Percentiles rank a stretch among this genome's conserved stretches.
Conservation (phyloP, 2,888 invertebrate genomes). For the Anaspis maculata region DNA sequence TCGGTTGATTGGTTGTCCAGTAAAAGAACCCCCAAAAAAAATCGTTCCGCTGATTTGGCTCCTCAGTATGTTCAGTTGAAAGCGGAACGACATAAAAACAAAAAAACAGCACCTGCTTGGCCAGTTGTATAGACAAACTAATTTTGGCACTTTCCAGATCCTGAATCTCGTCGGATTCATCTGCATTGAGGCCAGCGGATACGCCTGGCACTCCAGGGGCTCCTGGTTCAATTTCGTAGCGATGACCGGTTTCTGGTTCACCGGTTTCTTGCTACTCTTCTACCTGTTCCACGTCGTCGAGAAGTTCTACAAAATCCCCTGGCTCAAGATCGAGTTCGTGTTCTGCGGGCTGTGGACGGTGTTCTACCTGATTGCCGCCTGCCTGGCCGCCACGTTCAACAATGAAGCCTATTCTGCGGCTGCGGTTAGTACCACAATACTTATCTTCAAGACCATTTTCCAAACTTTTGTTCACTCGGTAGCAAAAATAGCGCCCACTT, state of each 20-base stretch:
- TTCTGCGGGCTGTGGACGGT: conserved; percentile 68
- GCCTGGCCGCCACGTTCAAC: conserved; percentile 55
- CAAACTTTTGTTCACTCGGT: too few relatives aligned
- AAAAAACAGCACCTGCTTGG: too few relatives aligned
- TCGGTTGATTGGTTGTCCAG: too few relatives aligned
- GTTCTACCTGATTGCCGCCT: conserved; percentile 68
- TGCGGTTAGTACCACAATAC: conserved; percentile 60
- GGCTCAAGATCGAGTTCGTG: conserved; percentile 73
- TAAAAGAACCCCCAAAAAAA: too few relatives aligned
- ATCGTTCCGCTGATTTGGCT: too few relatives aligned
- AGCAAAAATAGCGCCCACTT: too few relatives aligned
- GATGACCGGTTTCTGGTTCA: conserved; percentile 81
- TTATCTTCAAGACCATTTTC: too few relatives aligned
- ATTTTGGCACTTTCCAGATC: too few relatives aligned
- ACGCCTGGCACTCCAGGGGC: conserved; percentile 47
- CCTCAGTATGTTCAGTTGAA: too few relatives aligned
- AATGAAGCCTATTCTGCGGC: conserved; percentile 59
- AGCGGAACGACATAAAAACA: too few relatives aligned
- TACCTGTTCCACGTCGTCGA: conserved; percentile 84
- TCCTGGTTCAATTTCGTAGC: conserved; percentile 71
- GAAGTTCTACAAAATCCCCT: conserved; percentile 75
- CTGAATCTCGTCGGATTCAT: conserved; percentile 72
- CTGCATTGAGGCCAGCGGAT: conserved; percentile 54
- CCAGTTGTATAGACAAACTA: too few relatives aligned
- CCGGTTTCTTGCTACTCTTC: conserved; percentile 65